Base-by-base conservation (phyloP, 1,140 invertebrate genomes). In the Bombus confusus region DNA sequence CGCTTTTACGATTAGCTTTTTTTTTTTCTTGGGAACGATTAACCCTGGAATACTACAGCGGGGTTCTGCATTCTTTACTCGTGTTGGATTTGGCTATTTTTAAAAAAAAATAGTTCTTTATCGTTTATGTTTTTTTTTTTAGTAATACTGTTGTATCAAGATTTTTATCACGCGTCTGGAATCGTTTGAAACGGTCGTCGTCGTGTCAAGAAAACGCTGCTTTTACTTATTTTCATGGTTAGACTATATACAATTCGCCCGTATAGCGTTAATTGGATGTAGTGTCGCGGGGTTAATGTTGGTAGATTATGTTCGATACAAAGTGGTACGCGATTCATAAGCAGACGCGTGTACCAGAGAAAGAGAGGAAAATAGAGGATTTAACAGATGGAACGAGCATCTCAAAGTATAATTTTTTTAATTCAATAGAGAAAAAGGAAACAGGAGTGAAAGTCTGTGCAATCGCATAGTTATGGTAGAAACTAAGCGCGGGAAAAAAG, bases 401-500 rank as follows among this genome's bases (percentile, higher is more conserved):
- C 18, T 52, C 18, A 34, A 59, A 37, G 47, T 59, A 37, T 76
- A 76, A 57, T 73, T 28, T 37, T n/a, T 28, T 62, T 73, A 73
- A 69, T 69, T 66, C 25, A 47, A 59, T 77, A 34, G 31, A 68
- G 34, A 34, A 71, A 69, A 69, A 69, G 71, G 64, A 79, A 59
- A 22, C 18, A 62, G 39, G 52, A 82, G 80, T 74, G 80, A 74
- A 82, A 74, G 80, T 82, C 22, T 3, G 10, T 73, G 39, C 28
- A 47, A 52, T 59, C 68, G 47, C 22, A 31, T 62, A 62, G 41
- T 62, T 81, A 34, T 31, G 47, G 59, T 59, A 78, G 57, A 34
- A 39, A 86, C 74, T 69, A 66, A 72, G 68, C 37, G 25, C 43
- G 62, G 76, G 59, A 31, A 62, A 59, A 77, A 86, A 37, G n/a